These are phyloP conservation scores for Maconellicoccus hirsutus DNA, from an alignment of 1,140 invertebrate species.

Conservation along the genomic window DNA sequence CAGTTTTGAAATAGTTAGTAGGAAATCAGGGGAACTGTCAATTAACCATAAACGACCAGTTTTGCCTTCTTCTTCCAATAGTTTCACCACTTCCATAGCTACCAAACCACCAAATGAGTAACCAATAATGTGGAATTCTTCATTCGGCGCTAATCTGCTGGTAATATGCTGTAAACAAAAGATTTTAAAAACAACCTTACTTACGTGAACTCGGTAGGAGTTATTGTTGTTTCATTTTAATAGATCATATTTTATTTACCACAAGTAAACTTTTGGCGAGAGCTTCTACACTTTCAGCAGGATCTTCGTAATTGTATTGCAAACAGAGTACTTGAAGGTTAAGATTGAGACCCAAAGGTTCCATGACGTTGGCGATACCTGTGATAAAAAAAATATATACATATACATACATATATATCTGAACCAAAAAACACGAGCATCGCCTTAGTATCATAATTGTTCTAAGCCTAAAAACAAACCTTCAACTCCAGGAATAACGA, in stretches of 20 bases:
- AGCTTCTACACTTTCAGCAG: constrained; percentile 25
- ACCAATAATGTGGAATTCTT: constrained; percentile 45
- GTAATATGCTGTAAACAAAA: constrained; percentile 32
- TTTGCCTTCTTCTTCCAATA: constrained; percentile 45
- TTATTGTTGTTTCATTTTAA: neutral
- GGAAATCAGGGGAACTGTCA: constrained; percentile 36
- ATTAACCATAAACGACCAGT: constrained; percentile 35
- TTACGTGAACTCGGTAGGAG: neutral
- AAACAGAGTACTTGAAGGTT: constrained; percentile 51
- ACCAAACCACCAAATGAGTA: constrained; percentile 54
- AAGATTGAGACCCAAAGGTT: constrained; percentile 45
- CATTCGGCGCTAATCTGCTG: constrained; percentile 31
- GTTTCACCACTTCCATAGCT: constrained; percentile 41
- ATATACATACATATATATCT: too few relatives aligned
- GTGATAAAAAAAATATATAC: neutral
- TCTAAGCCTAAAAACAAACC: too few relatives aligned
- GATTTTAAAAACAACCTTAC: neutral
- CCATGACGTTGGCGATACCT: constrained; percentile 42
- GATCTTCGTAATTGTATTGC: constrained; percentile 43
- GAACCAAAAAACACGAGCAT: too few relatives aligned
- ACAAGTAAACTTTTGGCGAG: constrained; percentile 36
- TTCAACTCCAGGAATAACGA: constrained; percentile 72
- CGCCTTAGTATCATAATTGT: too few relatives aligned
- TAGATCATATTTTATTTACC: constrained; percentile 31
- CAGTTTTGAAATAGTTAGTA: constrained; percentile 30